Conservation (phyloP, 2,113 vertebrate species). For the Puntigrus tetrazona region DNA sequence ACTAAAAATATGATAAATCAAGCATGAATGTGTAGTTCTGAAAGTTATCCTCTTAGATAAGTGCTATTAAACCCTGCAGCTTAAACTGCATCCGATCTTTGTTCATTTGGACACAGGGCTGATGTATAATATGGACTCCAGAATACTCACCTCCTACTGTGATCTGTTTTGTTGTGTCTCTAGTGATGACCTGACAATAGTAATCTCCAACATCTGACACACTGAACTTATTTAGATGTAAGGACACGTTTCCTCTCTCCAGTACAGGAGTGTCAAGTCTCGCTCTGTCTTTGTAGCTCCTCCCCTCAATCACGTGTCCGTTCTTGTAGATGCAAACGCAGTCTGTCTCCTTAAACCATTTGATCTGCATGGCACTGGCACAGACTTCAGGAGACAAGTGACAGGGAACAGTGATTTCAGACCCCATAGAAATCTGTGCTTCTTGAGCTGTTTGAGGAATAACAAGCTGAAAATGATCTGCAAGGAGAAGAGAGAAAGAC, state of each 20-base stretch:
- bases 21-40: too few relatives aligned
- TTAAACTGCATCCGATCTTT: too few relatives aligned
- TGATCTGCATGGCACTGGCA: background rate
- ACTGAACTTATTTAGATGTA: background rate
- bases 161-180: background rate
- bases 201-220: conserved; percentile 17
- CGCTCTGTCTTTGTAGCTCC: background rate
- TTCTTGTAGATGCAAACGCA: background rate
- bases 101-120: background rate
- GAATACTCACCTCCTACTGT: conserved; percentile 20
- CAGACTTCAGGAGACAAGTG: background rate
- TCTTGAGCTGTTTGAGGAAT: background rate
- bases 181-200: background rate
- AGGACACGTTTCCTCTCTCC: background rate
- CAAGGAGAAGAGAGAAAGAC: background rate
- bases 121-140: background rate
- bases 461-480: background rate
- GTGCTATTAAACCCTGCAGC: too few relatives aligned
- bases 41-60: too few relatives aligned
- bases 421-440: background rate
- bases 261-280: background rate
- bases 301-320: background rate
- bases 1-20: background rate
- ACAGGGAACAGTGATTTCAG: background rate
- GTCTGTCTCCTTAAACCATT: conserved; percentile 12